phyloP scores from a whole-genome alignment of 2,888 invertebrate species.

The Adelphocoris suturalis region DNA sequence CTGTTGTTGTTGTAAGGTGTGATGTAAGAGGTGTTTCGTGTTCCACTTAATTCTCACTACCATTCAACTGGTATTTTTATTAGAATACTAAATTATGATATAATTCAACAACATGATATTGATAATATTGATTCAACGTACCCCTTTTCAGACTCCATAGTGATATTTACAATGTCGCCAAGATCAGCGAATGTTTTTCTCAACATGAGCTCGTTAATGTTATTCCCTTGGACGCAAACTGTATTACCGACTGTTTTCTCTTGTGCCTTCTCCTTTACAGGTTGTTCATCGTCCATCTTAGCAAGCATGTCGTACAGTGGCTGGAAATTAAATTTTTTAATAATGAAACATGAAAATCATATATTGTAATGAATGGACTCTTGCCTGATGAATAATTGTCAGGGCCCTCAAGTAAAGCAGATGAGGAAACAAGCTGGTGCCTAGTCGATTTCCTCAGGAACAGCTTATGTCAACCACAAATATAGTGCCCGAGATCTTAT shows the following conservation, averaged over 20 bases:
- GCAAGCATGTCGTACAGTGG: slow-evolving; percentile 90
- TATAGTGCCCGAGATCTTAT: no score
- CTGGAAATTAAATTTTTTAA: slow-evolving; percentile 61
- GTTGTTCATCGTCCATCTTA: slow-evolving; percentile 83
- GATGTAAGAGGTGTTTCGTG: no score
- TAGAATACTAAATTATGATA: no score
- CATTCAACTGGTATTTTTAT: no score
- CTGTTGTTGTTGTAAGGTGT: no score
- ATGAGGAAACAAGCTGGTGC: background rate
- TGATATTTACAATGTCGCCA: slow-evolving; percentile 88
- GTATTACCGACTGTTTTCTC: slow-evolving; percentile 89
- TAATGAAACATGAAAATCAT: background rate
- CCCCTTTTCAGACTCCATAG: slow-evolving; percentile 88
- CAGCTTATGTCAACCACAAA: no score
- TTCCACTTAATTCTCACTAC: no score
- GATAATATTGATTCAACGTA: slow-evolving; percentile 52
- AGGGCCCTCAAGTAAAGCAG: background rate
- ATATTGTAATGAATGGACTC: background rate
- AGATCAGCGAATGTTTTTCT: slow-evolving; percentile 87
- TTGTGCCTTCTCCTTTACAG: slow-evolving; percentile 75
- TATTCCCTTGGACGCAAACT: slow-evolving; percentile 89
- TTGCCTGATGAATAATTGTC: background rate
- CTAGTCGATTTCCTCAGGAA: no score
- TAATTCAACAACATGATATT: no score
- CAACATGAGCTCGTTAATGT: slow-evolving; percentile 88